Evolutionary conservation across 2,888 invertebrate genomes (phyloP).

Genomic region (Cosmorhoe ocellata): DNA sequence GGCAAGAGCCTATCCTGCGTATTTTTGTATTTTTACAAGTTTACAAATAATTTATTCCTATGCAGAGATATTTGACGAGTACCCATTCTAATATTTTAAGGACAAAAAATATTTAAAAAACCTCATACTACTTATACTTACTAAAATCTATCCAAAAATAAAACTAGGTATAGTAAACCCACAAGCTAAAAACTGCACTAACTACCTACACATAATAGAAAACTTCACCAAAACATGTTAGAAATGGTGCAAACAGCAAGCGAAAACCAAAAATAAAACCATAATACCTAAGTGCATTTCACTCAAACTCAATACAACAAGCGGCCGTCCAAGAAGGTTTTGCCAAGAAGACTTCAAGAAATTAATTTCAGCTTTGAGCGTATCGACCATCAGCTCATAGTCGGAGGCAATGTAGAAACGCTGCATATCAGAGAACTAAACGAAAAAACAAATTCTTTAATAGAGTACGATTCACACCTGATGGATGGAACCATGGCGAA

Average conservation of each 20-base stretch:
- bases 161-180: slow-evolving; percentile 3
- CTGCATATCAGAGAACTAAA: slow-evolving; percentile 97
- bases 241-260: slow-evolving; percentile 44
- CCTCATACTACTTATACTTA: too few species aligned
- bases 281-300: slow-evolving; percentile 93
- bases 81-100: too few species aligned
- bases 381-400: slow-evolving; percentile 98
- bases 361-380: slow-evolving; percentile 97
- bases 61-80: background rate
- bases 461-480: background rate
- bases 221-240: slow-evolving; percentile 21
- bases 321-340: slow-evolving; percentile 97
- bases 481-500: too few species aligned
- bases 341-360: slow-evolving; percentile 99
- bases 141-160: too few species aligned
- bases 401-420: slow-evolving; percentile 99
- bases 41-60: too few species aligned
- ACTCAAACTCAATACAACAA: slow-evolving; percentile 95
- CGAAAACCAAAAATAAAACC: slow-evolving; percentile 34
- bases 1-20: too few species aligned
- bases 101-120: too few species aligned
- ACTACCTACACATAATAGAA: slow-evolving; percentile 13
- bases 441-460: slow-evolving; percentile 41
- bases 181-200: slow-evolving; percentile 22
- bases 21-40: too few species aligned